These are phyloP conservation scores for Grammomys dolichurus DNA, from an alignment of 2,113 vertebrate genomes.

Conservation along the genomic window DNA sequence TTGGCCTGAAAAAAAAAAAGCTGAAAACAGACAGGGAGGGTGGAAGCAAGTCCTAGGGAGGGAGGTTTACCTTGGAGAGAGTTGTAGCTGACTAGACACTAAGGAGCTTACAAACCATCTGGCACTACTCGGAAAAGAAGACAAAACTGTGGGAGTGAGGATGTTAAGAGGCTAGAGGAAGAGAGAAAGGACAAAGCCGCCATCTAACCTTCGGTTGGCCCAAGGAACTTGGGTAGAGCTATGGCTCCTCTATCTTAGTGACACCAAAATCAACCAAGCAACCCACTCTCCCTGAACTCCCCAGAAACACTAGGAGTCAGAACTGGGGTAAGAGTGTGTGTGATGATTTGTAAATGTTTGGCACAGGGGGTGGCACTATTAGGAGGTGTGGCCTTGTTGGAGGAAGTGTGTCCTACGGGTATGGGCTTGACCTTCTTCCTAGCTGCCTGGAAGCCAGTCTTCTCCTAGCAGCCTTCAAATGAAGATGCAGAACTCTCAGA, in stretches of 20 bases:
- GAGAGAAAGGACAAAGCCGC: background rate
- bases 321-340: too few relatives aligned
- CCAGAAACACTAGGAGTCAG: background rate
- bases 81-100: background rate
- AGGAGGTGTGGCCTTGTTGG: too few relatives aligned
- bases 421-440: too few relatives aligned
- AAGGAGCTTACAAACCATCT: background rate
- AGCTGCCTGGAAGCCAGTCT: too few relatives aligned
- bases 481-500: too few relatives aligned
- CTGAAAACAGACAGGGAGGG: background rate
- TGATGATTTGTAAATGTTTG: too few relatives aligned
- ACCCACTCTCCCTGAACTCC: background rate
- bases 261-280: background rate
- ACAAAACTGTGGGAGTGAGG: background rate
- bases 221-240: background rate
- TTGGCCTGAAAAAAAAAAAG: background rate
- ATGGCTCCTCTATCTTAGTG: background rate
- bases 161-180: background rate
- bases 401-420: too few relatives aligned
- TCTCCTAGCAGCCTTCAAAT: too few relatives aligned
- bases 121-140: background rate
- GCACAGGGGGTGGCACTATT: too few relatives aligned
- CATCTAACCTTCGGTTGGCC: background rate
- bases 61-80: background rate
- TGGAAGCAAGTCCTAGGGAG: background rate